These are phyloP conservation scores for Cyanoderma ruficeps DNA, from an alignment of 2,113 vertebrate genomes.

Conservation along the genomic window DNA sequence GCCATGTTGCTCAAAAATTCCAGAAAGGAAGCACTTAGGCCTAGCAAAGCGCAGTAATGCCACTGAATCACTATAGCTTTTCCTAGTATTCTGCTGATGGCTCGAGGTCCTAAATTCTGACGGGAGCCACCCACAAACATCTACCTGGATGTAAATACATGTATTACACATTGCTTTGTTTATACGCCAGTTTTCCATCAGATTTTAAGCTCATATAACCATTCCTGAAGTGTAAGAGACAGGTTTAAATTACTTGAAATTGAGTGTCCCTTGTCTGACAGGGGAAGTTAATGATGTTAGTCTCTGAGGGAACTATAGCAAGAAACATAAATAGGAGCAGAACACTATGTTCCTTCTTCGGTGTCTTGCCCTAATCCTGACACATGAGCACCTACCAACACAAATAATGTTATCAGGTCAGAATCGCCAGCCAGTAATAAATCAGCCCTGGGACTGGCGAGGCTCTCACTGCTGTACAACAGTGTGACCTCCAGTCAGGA, in stretches of 20 bases:
- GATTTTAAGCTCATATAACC: neutral
- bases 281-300: conserved; percentile 42
- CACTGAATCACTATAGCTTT: neutral
- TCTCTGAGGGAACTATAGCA: conserved; percentile 28
- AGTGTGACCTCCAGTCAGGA: neutral
- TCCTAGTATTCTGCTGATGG: neutral
- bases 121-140: neutral
- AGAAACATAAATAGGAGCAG: conserved; percentile 67
- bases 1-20: neutral
- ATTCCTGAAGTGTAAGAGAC: neutral
- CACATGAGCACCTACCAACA: conserved; percentile 21
- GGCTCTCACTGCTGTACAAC: neutral
- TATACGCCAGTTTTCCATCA: neutral
- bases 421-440: conserved; percentile 38
- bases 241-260: neutral
- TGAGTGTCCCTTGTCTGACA: neutral
- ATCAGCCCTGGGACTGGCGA: neutral
- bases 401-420: conserved; percentile 47
- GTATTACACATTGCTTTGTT: neutral
- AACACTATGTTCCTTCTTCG: conserved; percentile 59
- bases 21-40: neutral
- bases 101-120: neutral
- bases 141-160: neutral
- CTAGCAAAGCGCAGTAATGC: neutral
- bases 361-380: neutral